A percentile compares a stretch with the other conserved stretches of the same genome.
Conservation (phyloP, 2,113 vertebrate genomes). For the Mixornis gularis region DNA sequence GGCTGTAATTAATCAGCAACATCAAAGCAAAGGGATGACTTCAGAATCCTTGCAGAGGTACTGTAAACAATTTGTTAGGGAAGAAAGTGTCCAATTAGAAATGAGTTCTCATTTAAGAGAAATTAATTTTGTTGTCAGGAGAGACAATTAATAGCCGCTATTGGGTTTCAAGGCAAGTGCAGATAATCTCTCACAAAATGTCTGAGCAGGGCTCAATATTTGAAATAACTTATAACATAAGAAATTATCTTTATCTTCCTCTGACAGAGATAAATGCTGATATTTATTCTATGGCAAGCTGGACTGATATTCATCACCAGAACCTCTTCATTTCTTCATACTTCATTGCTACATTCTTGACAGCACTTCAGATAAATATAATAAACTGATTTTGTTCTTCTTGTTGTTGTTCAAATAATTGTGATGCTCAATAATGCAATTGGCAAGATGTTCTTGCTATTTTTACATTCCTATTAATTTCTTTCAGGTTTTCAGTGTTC, state of each 20-base stretch:
- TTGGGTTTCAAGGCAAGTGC: background rate
- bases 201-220: background rate
- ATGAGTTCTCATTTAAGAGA: constrained; percentile 5
- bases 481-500: background rate
- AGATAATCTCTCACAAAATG: background rate
- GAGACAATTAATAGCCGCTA: background rate
- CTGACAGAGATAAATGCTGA: constrained; percentile 27
- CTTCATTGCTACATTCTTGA: background rate
- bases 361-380: constrained; percentile 39
- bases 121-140: constrained; percentile 41
- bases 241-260: constrained; percentile 6
- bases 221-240: constrained; percentile 5
- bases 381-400: background rate
- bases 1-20: constrained; percentile 49
- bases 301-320: constrained; percentile 26
- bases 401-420: constrained; percentile 9
- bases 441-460: background rate
- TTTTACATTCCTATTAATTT: constrained; percentile 42
- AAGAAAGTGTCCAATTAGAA: constrained; percentile 41
- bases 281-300: constrained; percentile 19
- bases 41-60: constrained; percentile 18
- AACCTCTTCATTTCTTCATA: constrained; percentile 6
- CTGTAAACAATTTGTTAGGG: constrained; percentile 41
- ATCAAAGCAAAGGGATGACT: constrained; percentile 25
- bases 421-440: background rate